A percentile compares a stretch with the other conserved stretches of the same genome.
Conservation (phyloP, 2,797 vertebrate species). For the Pteronotus mesoamericanus region DNA sequence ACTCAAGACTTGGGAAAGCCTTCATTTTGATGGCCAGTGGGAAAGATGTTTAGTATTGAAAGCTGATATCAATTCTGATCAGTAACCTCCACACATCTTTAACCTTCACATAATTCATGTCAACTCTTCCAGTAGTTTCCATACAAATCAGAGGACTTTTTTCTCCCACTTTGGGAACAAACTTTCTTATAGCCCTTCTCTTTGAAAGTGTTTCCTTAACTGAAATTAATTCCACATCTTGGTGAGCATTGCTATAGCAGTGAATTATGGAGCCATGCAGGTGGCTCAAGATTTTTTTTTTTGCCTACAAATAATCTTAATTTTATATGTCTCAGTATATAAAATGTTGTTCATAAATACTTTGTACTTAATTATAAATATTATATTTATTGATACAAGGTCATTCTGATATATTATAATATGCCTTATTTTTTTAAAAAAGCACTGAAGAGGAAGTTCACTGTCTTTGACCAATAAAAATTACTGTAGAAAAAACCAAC, state of each 20-base stretch:
- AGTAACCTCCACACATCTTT: background rate
- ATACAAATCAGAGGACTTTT: background rate
- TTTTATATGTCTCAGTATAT: background rate
- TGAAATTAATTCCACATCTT: background rate
- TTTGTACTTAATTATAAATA: constrained; percentile 58
- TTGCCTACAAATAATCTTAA: background rate
- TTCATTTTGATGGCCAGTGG: background rate
- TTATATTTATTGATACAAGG: constrained; percentile 59
- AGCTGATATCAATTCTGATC: background rate
- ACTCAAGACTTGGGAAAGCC: background rate
- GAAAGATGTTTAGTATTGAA: background rate
- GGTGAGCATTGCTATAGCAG: background rate
- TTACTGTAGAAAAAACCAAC: background rate
- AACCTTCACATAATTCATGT: background rate
- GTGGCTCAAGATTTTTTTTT: constrained; percentile 1
- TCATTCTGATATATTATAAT: constrained; percentile 36
- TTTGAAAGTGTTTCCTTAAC: background rate
- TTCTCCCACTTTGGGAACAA: background rate
- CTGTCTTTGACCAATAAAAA: constrained; percentile 22
- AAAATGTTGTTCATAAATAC: constrained; percentile 15
- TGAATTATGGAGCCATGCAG: background rate
- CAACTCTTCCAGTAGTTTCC: background rate
- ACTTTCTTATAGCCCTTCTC: background rate
- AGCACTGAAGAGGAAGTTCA: constrained; percentile 31
- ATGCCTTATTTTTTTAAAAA: constrained; percentile 40